Percentiles rank a stretch among this genome's conserved stretches.
Evolutionary conservation across 1,140 invertebrate species (phyloP).

Genomic region (Drosophila ohnishii): DNA sequence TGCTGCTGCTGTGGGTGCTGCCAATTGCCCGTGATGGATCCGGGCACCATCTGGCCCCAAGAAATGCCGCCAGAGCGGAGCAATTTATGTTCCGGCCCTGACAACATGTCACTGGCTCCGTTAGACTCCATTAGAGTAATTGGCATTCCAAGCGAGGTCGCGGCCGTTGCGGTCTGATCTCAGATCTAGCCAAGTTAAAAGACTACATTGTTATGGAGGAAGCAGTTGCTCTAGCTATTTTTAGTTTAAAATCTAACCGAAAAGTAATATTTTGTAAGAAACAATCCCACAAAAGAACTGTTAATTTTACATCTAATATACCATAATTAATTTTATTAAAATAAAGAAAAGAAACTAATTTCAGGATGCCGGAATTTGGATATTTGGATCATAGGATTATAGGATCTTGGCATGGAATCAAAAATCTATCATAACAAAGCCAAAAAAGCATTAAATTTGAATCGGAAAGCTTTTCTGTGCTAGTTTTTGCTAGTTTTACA

Average conservation of each 20-base stretch:
- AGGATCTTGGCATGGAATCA: too few relatives aligned
- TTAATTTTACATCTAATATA: too few relatives aligned
- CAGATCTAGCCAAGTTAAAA: slow-evolving; percentile 9
- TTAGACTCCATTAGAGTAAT: slow-evolving; percentile 21
- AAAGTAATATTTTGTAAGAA: not conserved
- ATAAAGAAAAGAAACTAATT: too few relatives aligned
- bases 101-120: slow-evolving; percentile 4
- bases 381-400: too few relatives aligned
- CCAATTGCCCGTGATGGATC: slow-evolving; percentile 23
- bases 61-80: slow-evolving; percentile 36
- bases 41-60: slow-evolving; percentile 19
- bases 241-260: not conserved
- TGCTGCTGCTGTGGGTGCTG: slow-evolving; percentile 37
- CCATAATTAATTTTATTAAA: too few relatives aligned
- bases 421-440: too few relatives aligned
- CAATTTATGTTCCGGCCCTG: slow-evolving; percentile 21
- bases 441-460: too few relatives aligned
- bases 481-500: too few relatives aligned
- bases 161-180: not conserved
- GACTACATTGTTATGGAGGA: not conserved
- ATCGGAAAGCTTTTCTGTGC: too few relatives aligned
- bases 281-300: too few relatives aligned
- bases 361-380: too few relatives aligned
- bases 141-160: slow-evolving; percentile 11
- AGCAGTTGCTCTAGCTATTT: not conserved